Evolutionary conservation across 1,140 invertebrate species (phyloP).

Genomic region (Brachionus koreanus): DNA sequence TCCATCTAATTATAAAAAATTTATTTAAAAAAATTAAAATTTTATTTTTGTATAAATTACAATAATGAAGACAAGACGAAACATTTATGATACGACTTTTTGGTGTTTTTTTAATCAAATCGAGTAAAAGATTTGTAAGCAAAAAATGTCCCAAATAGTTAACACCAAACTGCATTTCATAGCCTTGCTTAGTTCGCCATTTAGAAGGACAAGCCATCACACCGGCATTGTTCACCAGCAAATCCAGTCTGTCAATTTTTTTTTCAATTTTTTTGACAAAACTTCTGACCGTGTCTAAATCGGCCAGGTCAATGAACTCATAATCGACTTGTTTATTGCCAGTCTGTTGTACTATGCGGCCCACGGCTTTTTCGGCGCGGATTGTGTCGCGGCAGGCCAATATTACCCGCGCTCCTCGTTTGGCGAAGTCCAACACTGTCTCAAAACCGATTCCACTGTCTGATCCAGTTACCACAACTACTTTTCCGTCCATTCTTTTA

Average conservation of each 20-base stretch:
- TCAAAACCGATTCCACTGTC: constrained; percentile 45
- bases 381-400: constrained; percentile 23
- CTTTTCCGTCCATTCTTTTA: constrained; percentile 27
- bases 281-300: constrained; percentile 28
- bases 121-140: constrained; percentile 76
- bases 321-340: neutral
- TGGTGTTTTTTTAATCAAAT: constrained; percentile 62
- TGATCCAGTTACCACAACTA: constrained; percentile 45
- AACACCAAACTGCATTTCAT: constrained; percentile 43
- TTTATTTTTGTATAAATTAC: neutral
- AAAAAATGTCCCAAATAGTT: constrained; percentile 52
- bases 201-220: constrained; percentile 29
- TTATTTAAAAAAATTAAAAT: neutral
- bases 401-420: constrained; percentile 37
- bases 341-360: neutral
- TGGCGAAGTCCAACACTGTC: constrained; percentile 38
- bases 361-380: neutral
- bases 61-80: constrained; percentile 71
- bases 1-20: neutral
- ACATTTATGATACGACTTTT: constrained; percentile 78
- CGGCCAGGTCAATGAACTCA: constrained; percentile 40
- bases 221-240: constrained; percentile 57
- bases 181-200: constrained; percentile 36
- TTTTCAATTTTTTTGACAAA: constrained; percentile 47
- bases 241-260: constrained; percentile 49